Base-by-base conservation (phyloP, 2,113 vertebrate genomes). In the Sciurus niger region DNA sequence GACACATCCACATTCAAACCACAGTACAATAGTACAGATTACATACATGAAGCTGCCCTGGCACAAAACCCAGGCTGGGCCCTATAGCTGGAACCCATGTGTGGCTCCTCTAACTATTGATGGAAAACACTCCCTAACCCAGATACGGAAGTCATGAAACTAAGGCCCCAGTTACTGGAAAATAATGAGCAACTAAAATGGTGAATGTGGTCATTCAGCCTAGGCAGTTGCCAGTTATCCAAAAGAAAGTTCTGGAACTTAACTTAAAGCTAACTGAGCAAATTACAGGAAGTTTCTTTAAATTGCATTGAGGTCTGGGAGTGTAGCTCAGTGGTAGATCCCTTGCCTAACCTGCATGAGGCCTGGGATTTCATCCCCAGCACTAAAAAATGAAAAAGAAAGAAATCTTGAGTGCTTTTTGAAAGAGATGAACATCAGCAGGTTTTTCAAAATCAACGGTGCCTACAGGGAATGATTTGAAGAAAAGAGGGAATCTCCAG, bases 341-440 rank as follows among this genome's bases (percentile, higher is more conserved):
- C 53, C 78, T 11, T 14, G 18, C 58, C 58, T 58, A 37, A 4
- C 34, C 14, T 6, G 46, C 6, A 1, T 51, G 37, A 55, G 37
- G n/a, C 46, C 37, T 16, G 22, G 16, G 37, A 22, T 65, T 65
- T 20, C 1, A n/a, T 30, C 37, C 25, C 22, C 16, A 28, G 11
- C 24, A 24, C 25, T 28, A 24, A 10, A 63, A 28, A 63, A 25
- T 40, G 24, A 11, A 63, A 63, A 63, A 28, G 9, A 63, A 63
- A 63, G 25, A 25, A 63, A 63, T 24, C 25, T 28, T 3, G 9
- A 63, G 25, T 8, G 25, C 89, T 90, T 85, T 40, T 30, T 78
- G 85, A 87, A 89, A 89, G 30, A 93, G 88, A 60, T 14, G 46
- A 63, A 24, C 40, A 70, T 53, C 40, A 77, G 43, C 86, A 80